Evolutionary conservation across 1,140 invertebrate genomes (phyloP).

Genomic region (Pogonomyrmex californicus): DNA sequence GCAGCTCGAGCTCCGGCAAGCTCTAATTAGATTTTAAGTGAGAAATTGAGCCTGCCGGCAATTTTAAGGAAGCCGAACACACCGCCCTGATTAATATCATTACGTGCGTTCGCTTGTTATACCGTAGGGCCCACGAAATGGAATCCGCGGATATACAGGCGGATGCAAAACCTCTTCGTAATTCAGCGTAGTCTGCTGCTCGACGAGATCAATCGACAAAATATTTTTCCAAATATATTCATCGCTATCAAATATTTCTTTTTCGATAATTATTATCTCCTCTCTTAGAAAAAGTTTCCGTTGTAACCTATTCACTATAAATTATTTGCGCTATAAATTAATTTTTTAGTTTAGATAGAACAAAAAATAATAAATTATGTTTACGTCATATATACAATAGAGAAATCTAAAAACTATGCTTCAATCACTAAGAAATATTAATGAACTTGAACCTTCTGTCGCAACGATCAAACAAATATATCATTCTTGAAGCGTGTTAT

Average conservation of each 20-base stretch:
- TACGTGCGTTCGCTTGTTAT: slow-evolving; percentile 80
- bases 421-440: background rate
- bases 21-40: slow-evolving; percentile 87
- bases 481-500: slow-evolving; percentile 46
- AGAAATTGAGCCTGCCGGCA: slow-evolving; percentile 87
- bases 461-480: slow-evolving; percentile 21
- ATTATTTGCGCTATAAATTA: background rate
- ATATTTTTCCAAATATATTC: slow-evolving; percentile 4
- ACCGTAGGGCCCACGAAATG: slow-evolving; percentile 60
- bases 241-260: background rate
- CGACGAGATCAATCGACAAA: background rate
- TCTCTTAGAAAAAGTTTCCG: background rate
- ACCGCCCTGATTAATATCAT: slow-evolving; percentile 86
- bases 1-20: slow-evolving; percentile 72
- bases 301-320: too few species aligned
- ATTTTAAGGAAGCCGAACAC: slow-evolving; percentile 87
- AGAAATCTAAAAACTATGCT: background rate
- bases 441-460: background rate
- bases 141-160: slow-evolving; percentile 64
- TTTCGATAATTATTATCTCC: background rate
- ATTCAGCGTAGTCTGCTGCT: background rate
- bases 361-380: background rate
- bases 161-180: slow-evolving; percentile 47
- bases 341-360: background rate
- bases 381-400: background rate